phyloP scores from a whole-genome alignment of 2,797 vertebrate genomes.

The Danio albolineatus region DNA sequence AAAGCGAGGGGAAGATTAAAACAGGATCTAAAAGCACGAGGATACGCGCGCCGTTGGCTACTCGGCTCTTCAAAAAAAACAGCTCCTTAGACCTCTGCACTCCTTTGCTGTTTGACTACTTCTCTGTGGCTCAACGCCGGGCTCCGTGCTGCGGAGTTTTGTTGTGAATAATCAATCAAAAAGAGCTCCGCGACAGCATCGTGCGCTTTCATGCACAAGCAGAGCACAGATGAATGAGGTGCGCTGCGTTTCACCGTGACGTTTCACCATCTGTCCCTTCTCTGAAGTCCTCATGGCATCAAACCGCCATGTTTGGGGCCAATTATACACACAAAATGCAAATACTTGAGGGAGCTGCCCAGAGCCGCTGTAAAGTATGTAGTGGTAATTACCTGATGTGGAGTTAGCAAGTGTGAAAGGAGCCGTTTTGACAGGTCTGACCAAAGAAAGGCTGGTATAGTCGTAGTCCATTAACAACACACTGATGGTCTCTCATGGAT shows the following conservation, averaged over 20 bases:
- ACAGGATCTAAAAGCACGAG: conserved; percentile 75
- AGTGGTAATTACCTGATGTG: conserved; percentile 79
- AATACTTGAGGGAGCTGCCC: conserved; percentile 67
- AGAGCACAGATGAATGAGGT: conserved; percentile 35
- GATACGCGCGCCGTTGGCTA: conserved; percentile 78
- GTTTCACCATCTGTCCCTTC: conserved; percentile 62
- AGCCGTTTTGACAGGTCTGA: conserved; percentile 69
- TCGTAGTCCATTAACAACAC: conserved; percentile 73
- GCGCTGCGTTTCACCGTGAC: conserved; percentile 33
- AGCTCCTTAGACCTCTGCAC: conserved; percentile 74
- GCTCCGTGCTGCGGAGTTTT: conserved; percentile 69
- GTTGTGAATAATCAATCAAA: conserved; percentile 82
- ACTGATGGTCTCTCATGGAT: conserved; percentile 79
- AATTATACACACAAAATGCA: conserved; percentile 76
- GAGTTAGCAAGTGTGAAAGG: conserved; percentile 65
- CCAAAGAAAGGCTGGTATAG: conserved; percentile 64
- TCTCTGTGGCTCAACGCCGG: conserved; percentile 74
- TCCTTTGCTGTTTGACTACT: conserved; percentile 77
- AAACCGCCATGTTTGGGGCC: conserved; percentile 70
- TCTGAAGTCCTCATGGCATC: conserved; percentile 68
- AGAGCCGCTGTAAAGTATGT: conserved; percentile 64
- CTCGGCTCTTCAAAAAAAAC: conserved; percentile 79
- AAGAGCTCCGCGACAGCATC: conserved; percentile 44
- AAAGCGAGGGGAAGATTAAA: conserved; percentile 77
- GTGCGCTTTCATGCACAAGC: conserved; percentile 31